Percentiles rank a stretch among this genome's conserved stretches.
These are phyloP conservation scores for Eristalis pertinax DNA, from an alignment of 2,888 invertebrate species.

Conservation along the genomic window DNA sequence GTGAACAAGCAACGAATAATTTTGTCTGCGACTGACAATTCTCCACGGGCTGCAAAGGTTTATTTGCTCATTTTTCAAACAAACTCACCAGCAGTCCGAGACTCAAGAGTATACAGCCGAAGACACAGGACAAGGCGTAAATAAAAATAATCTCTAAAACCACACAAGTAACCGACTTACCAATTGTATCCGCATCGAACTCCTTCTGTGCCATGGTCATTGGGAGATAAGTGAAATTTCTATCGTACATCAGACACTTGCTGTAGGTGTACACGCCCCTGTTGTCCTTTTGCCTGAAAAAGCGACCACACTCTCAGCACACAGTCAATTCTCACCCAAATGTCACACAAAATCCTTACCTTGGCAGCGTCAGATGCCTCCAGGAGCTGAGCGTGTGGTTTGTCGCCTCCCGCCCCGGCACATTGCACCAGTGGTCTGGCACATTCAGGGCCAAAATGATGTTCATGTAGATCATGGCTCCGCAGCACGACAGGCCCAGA, in stretches of 20 bases:
- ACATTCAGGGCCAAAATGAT: slow-evolving; percentile 83
- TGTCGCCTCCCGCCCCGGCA: slow-evolving; percentile 82
- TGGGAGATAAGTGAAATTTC: slow-evolving; percentile 75
- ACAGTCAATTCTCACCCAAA: neutral
- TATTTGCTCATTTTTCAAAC: no score
- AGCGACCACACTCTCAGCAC: neutral
- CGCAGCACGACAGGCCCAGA: slow-evolving; percentile 81
- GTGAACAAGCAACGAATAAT: no score
- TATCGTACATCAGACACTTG: slow-evolving; percentile 82
- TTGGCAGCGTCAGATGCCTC: slow-evolving; percentile 83
- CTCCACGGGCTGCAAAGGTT: no score
- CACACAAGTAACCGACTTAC: slow-evolving; percentile 9
- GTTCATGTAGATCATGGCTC: slow-evolving; percentile 83
- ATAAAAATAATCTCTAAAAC: neutral
- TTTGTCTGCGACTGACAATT: no score
- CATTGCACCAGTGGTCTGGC: slow-evolving; percentile 84
- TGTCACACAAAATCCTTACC: slow-evolving; percentile 76
- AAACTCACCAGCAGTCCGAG: no score
- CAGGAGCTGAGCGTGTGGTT: slow-evolving; percentile 82
- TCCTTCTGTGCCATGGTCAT: neutral
- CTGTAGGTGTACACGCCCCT: slow-evolving; percentile 80
- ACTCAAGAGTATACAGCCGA: no score
- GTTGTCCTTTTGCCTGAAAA: slow-evolving; percentile 78
- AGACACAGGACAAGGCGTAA: no score
- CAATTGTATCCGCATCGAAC: neutral